These are phyloP conservation scores for Pemphigus obesinymphae DNA, from an alignment of 1,140 invertebrate species.

Conservation along the genomic window DNA sequence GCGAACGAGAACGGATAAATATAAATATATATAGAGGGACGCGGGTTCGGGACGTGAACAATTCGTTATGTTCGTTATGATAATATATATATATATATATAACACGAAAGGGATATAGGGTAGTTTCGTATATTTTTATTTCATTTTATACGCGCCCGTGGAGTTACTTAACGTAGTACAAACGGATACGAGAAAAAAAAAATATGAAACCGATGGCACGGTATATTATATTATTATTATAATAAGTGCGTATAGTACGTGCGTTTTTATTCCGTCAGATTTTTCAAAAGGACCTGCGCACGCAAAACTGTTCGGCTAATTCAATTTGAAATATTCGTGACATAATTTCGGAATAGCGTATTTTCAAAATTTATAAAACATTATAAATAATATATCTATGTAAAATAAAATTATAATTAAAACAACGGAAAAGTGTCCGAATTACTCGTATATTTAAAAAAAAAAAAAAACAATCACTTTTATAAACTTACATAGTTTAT, in stretches of 20 bases:
- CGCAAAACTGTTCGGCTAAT: background rate
- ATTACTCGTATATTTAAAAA: no score
- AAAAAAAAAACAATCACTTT: no score
- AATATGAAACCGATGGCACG: background rate
- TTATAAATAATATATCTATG: no score
- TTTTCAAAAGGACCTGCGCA: conserved; percentile 1
- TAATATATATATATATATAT: conserved; percentile 20
- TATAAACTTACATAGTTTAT: no score
- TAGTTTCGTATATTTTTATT: background rate
- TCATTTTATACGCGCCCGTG: background rate
- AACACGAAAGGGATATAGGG: conserved; percentile 7
- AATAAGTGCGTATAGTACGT: conserved; percentile 5
- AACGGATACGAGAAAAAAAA: background rate
- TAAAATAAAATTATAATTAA: no score
- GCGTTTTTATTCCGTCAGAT: background rate
- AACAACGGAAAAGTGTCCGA: no score
- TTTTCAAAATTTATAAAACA: background rate
- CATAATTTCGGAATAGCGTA: background rate
- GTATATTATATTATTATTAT: background rate
- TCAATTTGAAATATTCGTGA: background rate
- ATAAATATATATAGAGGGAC: no score
- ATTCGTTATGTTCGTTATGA: conserved; percentile 17
- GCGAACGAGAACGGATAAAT: conserved; percentile 17
- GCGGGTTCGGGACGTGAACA: background rate
- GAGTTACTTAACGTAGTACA: background rate